A percentile compares a stretch with the other conserved stretches of the same genome.
Conservation (phyloP, 1,140 invertebrate species). For the Eriosoma lanigerum region DNA sequence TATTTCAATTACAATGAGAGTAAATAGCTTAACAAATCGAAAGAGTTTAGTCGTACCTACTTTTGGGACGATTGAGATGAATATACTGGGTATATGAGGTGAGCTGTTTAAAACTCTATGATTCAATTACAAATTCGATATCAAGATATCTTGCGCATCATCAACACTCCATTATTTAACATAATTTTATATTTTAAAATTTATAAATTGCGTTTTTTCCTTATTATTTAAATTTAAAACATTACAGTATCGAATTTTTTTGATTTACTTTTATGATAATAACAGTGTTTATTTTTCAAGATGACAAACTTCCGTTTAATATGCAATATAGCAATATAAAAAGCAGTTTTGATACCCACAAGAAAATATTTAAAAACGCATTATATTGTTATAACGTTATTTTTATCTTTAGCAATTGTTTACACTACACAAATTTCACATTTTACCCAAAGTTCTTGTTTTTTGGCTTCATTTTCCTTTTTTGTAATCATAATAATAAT, state of each 20-base stretch:
- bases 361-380: background rate
- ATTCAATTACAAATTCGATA: background rate
- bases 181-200: background rate
- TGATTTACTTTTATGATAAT: background rate
- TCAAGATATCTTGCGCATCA: background rate
- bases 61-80: background rate
- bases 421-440: background rate
- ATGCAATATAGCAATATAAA: background rate
- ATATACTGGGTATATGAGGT: background rate
- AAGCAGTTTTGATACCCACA: background rate
- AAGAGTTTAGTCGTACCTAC: too few species aligned
- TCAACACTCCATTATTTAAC: background rate
- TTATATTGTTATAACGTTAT: background rate
- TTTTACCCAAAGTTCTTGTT: background rate
- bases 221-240: too few species aligned
- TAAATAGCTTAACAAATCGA: too few species aligned
- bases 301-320: background rate
- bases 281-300: conserved; percentile 21
- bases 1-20: background rate
- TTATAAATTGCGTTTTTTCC: background rate
- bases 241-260: background rate
- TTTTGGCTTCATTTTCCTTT: background rate
- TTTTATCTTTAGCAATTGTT: background rate
- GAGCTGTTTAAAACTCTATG: background rate
- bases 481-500: too few species aligned